phyloP scores from a whole-genome alignment of 2,888 invertebrate genomes.

The Buathra laborator region DNA sequence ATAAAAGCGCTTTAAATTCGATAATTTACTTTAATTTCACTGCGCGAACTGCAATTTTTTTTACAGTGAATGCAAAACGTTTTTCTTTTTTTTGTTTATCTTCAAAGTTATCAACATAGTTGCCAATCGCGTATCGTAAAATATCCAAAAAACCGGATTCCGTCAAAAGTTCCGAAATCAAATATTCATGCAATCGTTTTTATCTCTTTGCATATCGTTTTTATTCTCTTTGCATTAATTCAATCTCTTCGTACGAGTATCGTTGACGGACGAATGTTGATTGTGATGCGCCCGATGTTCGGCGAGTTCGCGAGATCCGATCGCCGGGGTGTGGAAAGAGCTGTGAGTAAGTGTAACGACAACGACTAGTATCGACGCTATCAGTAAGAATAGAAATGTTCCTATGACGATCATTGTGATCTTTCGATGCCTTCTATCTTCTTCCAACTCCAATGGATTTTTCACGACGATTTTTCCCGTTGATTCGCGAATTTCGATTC shows the following conservation, averaged over 20 bases:
- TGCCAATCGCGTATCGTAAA: no score
- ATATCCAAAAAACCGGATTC: constrained; percentile 1
- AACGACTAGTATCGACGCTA: constrained; percentile 91
- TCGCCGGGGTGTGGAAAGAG: constrained; percentile 88
- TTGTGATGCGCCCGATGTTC: constrained; percentile 80
- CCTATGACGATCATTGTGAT: constrained; percentile 91
- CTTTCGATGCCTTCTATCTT: constrained; percentile 89
- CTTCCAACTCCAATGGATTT: constrained; percentile 86
- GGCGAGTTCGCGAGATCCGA: constrained; percentile 86
- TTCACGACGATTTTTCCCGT: constrained; percentile 84
- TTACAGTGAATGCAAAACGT: no score
- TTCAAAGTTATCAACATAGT: no score
- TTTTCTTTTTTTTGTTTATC: no score
- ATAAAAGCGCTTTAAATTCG: no score
- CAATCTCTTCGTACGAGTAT: constrained; percentile 65
- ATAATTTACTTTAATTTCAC: no score
- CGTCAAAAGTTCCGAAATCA: constrained; percentile 28
- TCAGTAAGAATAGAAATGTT: constrained; percentile 90
- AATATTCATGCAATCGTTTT: constrained; percentile 15
- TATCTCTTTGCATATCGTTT: no score
- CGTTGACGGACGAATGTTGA: constrained; percentile 55
- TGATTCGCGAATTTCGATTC: constrained; percentile 77
- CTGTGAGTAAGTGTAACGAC: constrained; percentile 92
- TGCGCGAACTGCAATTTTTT: no score
- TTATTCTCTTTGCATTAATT: background rate